A percentile compares a stretch with the other conserved stretches of the same genome.
Evolutionary conservation across 2,888 invertebrate genomes (phyloP).

Genomic region (Listrodromus nycthemerus): DNA sequence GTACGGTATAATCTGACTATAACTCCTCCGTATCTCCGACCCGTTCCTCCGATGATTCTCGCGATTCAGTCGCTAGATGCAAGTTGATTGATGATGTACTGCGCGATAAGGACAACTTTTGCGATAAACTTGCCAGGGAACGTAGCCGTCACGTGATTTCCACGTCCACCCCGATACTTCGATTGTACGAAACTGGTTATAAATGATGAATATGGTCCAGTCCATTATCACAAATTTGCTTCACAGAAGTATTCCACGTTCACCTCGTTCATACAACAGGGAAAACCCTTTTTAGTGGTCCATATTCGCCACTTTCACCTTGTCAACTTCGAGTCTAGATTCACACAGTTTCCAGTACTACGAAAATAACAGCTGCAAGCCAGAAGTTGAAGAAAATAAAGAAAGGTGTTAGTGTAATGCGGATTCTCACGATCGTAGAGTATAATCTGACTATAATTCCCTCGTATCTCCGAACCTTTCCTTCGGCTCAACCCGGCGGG

Average conservation of each 20-base stretch:
- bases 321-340: not conserved
- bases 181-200: not conserved
- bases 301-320: not conserved
- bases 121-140: not conserved
- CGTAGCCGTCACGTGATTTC: not conserved
- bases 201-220: not conserved
- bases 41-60: constrained; percentile 4
- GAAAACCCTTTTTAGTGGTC: too few species aligned
- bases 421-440: constrained; percentile 18
- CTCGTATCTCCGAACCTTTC: constrained; percentile 26
- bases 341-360: not conserved
- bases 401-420: constrained; percentile 3
- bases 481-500: constrained; percentile 8
- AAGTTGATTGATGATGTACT: not conserved
- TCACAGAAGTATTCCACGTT: too few species aligned
- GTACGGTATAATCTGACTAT: constrained; percentile 22
- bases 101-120: not conserved
- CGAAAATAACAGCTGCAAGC: not conserved
- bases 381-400: constrained; percentile 4
- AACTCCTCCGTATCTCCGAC: constrained; percentile 24
- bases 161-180: not conserved
- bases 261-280: too few species aligned
- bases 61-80: not conserved
- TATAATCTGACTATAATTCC: constrained; percentile 30
- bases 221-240: too few species aligned